A percentile compares a stretch with the other conserved stretches of the same genome.
Conservation (phyloP, 2,113 vertebrate genomes). For the Nyctereutes procyonoides region DNA sequence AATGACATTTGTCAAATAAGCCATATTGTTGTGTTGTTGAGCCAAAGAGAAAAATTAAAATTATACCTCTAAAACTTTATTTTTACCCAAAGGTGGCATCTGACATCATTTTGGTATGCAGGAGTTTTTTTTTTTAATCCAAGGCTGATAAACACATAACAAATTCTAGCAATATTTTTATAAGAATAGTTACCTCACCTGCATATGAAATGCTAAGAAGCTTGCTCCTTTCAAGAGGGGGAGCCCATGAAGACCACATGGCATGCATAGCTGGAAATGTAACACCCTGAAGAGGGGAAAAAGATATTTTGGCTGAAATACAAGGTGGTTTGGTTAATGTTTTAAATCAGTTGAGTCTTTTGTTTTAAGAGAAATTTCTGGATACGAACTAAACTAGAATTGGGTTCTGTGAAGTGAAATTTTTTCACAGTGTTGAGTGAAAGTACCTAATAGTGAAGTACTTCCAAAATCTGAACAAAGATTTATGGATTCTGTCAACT, state of each 20-base stretch:
- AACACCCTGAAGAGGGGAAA: conserved; percentile 91
- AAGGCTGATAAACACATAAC: not conserved
- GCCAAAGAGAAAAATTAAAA: conserved; percentile 28
- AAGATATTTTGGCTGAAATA: conserved; percentile 55
- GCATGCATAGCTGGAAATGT: conserved; percentile 98
- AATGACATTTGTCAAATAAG: not conserved
- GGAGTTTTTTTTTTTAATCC: not conserved
- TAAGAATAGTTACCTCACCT: conserved; percentile 86
- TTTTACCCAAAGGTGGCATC: not conserved
- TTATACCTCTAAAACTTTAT: not conserved
- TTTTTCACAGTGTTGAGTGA: not conserved
- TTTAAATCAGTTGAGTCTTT: conserved; percentile 27
- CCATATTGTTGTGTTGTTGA: not conserved
- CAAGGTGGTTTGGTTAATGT: not conserved
- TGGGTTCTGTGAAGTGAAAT: not conserved
- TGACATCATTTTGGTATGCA: not conserved
- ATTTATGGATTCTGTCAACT: not conserved
- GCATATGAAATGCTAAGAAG: conserved; percentile 97
- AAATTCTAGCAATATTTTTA: not conserved
- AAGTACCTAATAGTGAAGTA: not conserved
- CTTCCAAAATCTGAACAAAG: conserved; percentile 30
- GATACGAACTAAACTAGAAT: conserved; percentile 12
- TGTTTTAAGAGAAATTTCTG: conserved; percentile 28
- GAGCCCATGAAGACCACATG: conserved; percentile 98
- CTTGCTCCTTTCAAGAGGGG: conserved; percentile 96